Evolutionary conservation across 2,888 invertebrate genomes (phyloP).

Genomic region (Drosophila stalkeri): DNA sequence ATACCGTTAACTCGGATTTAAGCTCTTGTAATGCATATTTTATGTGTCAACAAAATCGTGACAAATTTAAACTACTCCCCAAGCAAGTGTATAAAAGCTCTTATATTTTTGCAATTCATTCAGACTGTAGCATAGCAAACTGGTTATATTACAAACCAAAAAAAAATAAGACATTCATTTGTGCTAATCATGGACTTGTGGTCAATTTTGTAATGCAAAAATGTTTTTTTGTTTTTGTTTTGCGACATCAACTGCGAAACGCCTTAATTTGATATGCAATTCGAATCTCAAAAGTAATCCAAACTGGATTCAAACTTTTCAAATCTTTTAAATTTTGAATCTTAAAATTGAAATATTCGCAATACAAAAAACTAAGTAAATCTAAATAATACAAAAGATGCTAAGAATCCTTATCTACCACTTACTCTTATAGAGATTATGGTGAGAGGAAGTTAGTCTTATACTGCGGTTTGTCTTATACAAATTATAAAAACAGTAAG

Average conservation of each 20-base stretch:
- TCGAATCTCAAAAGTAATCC: neutral
- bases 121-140: slow-evolving; percentile 36
- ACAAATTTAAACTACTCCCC: slow-evolving; percentile 21
- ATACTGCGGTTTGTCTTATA: neutral
- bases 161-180: slow-evolving; percentile 34
- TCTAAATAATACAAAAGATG: no score
- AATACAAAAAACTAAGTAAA: neutral
- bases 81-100: slow-evolving; percentile 36
- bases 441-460: no score
- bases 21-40: slow-evolving; percentile 17
- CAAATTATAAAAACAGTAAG: neutral
- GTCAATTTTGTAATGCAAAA: slow-evolving; percentile 49
- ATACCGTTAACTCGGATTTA: slow-evolving; percentile 7
- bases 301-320: neutral
- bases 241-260: slow-evolving; percentile 30
- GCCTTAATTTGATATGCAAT: slow-evolving; percentile 16
- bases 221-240: slow-evolving; percentile 16
- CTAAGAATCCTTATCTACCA: neutral
- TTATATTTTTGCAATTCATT: slow-evolving; percentile 43
- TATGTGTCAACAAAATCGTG: slow-evolving; percentile 36
- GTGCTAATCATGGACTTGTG: slow-evolving; percentile 55
- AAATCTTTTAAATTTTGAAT: neutral
- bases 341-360: neutral
- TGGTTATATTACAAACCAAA: slow-evolving; percentile 36
- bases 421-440: neutral